Evolutionary conservation across 2,888 invertebrate genomes (phyloP).

Genomic region (Microchrysa polita): DNA sequence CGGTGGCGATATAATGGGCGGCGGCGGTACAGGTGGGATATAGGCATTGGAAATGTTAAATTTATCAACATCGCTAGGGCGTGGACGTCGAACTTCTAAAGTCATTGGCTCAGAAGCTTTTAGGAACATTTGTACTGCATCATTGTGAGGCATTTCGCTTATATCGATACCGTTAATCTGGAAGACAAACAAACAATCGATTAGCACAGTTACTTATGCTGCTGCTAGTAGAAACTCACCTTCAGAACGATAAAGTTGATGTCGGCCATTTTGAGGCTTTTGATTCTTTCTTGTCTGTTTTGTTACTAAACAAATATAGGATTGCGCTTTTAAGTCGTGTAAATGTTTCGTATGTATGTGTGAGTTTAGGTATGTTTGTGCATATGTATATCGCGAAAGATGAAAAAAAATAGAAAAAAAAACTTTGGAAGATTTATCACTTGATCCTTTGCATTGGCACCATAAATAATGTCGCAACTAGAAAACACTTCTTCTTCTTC

Average conservation of each 20-base stretch:
- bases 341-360: no score
- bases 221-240: slow-evolving; percentile 5
- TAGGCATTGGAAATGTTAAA: slow-evolving; percentile 46
- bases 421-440: slow-evolving; percentile 9
- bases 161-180: slow-evolving; percentile 72
- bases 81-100: slow-evolving; percentile 68
- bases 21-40: background rate
- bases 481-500: no score
- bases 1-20: slow-evolving; percentile 15
- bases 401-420: background rate
- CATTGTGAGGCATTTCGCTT: slow-evolving; percentile 70
- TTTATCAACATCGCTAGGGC: slow-evolving; percentile 47
- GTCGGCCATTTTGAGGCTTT: slow-evolving; percentile 12
- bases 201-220: no score
- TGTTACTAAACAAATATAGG: no score
- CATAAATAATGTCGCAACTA: background rate
- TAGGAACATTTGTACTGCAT: slow-evolving; percentile 70
- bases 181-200: no score
- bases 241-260: slow-evolving; percentile 26
- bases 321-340: no score
- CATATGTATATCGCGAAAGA: no score
- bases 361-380: no score
- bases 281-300: no score
- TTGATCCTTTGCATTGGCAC: background rate
- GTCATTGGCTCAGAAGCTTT: slow-evolving; percentile 70